Percentiles rank a stretch among this genome's conserved stretches.
These are phyloP conservation scores for Phalacrocorax carbo DNA, from an alignment of 2,113 vertebrate species.

Conservation along the genomic window DNA sequence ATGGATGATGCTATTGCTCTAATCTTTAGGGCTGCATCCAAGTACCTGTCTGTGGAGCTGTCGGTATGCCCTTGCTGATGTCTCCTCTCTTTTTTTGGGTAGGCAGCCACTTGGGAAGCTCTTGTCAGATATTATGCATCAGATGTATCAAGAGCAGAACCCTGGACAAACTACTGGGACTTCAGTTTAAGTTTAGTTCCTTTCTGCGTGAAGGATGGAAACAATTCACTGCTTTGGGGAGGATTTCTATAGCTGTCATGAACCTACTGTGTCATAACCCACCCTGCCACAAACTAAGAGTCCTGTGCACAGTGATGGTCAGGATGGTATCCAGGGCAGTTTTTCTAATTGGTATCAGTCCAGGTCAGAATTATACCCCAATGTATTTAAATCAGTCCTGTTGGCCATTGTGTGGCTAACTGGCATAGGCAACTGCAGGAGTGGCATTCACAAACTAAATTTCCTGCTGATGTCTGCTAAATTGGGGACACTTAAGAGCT, in stretches of 20 bases:
- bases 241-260: background rate
- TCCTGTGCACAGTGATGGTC: background rate
- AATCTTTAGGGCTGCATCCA: background rate
- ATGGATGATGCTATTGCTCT: background rate
- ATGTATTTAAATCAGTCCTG: background rate
- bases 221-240: background rate
- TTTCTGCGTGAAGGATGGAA: background rate
- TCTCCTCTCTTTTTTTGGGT: background rate
- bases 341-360: background rate
- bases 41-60: background rate
- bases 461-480: conserved; percentile 12
- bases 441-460: background rate
- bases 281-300: background rate
- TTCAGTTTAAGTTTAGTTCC: background rate
- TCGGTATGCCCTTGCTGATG: background rate
- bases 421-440: background rate
- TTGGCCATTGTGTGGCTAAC: background rate
- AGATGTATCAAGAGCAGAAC: background rate
- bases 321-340: background rate
- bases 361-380: background rate
- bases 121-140: background rate
- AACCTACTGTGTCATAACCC: background rate
- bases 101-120: background rate
- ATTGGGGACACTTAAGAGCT: background rate
- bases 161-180: background rate